These are phyloP conservation scores for Heliconius aoede DNA, from an alignment of 2,888 invertebrate genomes.

Conservation along the genomic window DNA sequence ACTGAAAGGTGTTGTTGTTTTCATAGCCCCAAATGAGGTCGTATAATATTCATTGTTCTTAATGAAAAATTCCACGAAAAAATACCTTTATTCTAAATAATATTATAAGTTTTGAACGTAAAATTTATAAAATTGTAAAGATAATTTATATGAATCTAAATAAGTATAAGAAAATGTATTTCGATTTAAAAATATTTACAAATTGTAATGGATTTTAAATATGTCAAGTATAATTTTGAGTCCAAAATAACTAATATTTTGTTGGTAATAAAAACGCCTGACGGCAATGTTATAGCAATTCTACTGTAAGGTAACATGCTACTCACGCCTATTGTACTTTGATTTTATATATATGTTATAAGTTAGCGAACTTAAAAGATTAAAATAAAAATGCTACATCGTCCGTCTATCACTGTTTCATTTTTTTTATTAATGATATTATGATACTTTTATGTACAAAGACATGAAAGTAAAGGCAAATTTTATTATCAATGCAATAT, in stretches of 20 bases:
- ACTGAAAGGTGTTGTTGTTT: conserved; percentile 23
- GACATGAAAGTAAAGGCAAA: too few species aligned
- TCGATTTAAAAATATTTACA: background rate
- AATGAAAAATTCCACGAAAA: conserved; percentile 14
- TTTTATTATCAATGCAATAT: too few species aligned
- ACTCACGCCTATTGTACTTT: background rate
- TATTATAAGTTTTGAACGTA: background rate
- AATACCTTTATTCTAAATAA: background rate
- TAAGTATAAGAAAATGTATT: background rate
- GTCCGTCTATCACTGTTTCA: too few species aligned
- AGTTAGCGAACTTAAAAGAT: background rate
- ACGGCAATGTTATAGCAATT: background rate
- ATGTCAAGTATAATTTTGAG: too few species aligned
- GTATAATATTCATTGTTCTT: conserved; percentile 5
- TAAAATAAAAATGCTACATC: too few species aligned
- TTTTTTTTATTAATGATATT: too few species aligned
- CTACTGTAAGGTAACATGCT: background rate
- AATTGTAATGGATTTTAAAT: too few species aligned
- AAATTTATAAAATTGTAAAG: background rate
- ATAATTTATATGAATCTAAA: background rate
- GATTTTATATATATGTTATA: background rate
- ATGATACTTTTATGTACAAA: too few species aligned
- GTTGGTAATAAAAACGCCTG: background rate
- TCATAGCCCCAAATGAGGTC: conserved; percentile 10
- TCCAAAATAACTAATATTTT: background rate